Evolutionary conservation across 2,797 vertebrate genomes (phyloP).

Genomic region (Gymnopithys bicolor): DNA sequence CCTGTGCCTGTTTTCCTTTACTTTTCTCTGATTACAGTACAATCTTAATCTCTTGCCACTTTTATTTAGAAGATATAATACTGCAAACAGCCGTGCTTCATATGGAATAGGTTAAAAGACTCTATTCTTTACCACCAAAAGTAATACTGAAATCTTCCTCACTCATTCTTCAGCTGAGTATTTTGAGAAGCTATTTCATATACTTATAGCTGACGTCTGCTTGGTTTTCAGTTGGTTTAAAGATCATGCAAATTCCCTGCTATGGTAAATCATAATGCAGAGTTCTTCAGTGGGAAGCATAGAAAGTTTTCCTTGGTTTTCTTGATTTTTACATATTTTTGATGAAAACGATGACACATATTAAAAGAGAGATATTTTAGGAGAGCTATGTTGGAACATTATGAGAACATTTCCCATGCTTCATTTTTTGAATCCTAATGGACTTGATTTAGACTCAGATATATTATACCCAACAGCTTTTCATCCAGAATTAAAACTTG

Average conservation of each 20-base stretch:
- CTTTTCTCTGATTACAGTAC: neutral
- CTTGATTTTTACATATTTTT: constrained; percentile 11
- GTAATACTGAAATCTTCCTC: neutral
- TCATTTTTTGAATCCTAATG: constrained; percentile 34
- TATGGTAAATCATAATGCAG: neutral
- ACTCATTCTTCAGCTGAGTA: neutral
- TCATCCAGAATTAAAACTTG: neutral
- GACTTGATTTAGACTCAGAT: constrained; percentile 26
- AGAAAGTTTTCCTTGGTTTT: neutral
- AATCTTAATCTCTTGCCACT: neutral
- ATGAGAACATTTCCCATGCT: neutral
- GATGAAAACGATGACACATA: neutral
- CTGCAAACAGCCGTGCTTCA: neutral
- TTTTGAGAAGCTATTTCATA: neutral
- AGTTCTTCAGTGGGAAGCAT: neutral
- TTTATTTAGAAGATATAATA: neutral
- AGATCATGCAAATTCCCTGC: neutral
- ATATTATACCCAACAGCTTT: neutral
- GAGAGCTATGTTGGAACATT: neutral
- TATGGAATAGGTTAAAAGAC: neutral
- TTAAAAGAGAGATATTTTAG: constrained; percentile 15
- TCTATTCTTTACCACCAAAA: neutral
- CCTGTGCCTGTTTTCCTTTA: neutral
- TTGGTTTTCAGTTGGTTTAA: neutral
- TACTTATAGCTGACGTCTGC: neutral